These are phyloP conservation scores for Dromius quadrimaculatus DNA, from an alignment of 2,888 invertebrate genomes.

Conservation along the genomic window DNA sequence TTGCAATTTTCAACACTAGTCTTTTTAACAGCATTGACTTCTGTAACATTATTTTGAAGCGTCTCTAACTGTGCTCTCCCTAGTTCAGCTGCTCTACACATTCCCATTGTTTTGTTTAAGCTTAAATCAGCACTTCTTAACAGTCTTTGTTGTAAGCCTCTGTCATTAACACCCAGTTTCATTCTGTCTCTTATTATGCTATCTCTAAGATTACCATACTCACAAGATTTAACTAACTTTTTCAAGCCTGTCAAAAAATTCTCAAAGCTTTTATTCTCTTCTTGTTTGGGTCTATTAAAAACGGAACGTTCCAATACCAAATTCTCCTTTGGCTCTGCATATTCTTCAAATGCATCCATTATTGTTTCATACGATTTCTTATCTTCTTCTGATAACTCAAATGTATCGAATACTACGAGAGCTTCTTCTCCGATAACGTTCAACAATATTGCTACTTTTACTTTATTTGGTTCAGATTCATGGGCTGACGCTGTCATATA, in stretches of 20 bases:
- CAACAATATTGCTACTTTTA: constrained; percentile 50
- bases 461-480: constrained; percentile 11
- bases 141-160: background rate
- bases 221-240: constrained; percentile 55
- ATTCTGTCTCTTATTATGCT: constrained; percentile 54
- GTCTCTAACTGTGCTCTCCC: background rate
- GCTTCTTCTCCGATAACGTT: constrained; percentile 53
- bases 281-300: constrained; percentile 55
- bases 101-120: background rate
- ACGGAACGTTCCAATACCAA: constrained; percentile 53
- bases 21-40: background rate
- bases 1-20: background rate
- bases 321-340: constrained; percentile 61
- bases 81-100: background rate
- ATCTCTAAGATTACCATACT: constrained; percentile 54
- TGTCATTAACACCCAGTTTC: constrained; percentile 54
- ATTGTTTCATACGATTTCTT: constrained; percentile 42
- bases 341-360: constrained; percentile 47
- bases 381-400: constrained; percentile 49
- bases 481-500: constrained; percentile 50
- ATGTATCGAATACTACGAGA: constrained; percentile 51
- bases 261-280: constrained; percentile 56
- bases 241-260: constrained; percentile 56
- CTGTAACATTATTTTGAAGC: background rate
- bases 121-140: background rate